Evolutionary conservation across 2,888 invertebrate species (phyloP).

Genomic region (Aphodius granarius): DNA sequence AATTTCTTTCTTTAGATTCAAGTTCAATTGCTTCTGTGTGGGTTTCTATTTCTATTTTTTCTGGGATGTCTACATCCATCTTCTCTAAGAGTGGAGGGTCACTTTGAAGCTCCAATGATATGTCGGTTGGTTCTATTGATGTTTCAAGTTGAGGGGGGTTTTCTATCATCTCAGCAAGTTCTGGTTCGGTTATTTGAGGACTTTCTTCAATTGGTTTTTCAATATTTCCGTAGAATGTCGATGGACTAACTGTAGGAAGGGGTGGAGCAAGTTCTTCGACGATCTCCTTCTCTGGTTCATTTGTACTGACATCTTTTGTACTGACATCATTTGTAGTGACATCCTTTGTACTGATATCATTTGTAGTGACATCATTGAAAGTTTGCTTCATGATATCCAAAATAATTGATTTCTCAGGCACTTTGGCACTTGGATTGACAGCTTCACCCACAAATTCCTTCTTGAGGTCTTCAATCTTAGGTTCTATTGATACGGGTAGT

Average conservation of each 20-base stretch:
- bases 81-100: constrained; percentile 5
- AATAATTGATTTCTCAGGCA: constrained; percentile 59
- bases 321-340: not conserved
- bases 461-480: constrained; percentile 2
- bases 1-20: not conserved
- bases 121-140: not conserved
- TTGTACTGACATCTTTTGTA: too few species aligned
- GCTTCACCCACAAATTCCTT: constrained; percentile 30
- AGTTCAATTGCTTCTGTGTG: not conserved
- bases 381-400: constrained; percentile 64
- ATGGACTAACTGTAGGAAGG: not conserved
- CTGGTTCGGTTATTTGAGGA: not conserved
- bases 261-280: constrained; percentile 19
- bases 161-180: not conserved
- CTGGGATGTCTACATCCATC: not conserved
- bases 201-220: constrained; percentile 22
- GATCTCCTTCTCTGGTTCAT: constrained; percentile 23
- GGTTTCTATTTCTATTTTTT: not conserved
- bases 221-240: constrained; percentile 19
- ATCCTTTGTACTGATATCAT: not conserved
- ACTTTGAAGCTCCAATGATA: not conserved
- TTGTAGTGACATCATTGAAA: constrained; percentile 48
- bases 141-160: not conserved
- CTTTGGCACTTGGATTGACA: constrained; percentile 49
- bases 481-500: constrained; percentile 31